Evolutionary conservation across 1,140 invertebrate genomes (phyloP), one percentile per base, ranked within the genome.

Genomic region (Drosophila kurseongensis): DNA sequence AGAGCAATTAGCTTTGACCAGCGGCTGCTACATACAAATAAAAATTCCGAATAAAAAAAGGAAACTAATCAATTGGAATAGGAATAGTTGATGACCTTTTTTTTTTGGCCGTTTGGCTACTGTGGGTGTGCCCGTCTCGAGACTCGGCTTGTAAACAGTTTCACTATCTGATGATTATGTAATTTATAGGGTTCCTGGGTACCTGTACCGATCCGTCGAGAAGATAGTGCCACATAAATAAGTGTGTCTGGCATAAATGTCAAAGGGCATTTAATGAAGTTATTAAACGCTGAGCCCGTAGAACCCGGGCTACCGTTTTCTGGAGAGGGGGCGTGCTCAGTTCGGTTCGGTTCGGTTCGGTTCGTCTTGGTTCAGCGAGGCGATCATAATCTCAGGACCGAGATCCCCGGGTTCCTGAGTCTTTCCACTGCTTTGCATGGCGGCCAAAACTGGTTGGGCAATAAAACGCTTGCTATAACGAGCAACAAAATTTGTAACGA

Each of bases 391-490:
- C 82, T 88, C 68, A 23, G 63, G 59, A 29, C 40, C 13, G 29
- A n/a, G 35, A 45, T 38, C 29, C 38, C 38, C 18, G 29, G 14
- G 18, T 10, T 41, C 38, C 41, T 35, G 50, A 18, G 12, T 61
- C 8, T 51, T 51, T 55, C 42, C 42, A 41, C 74, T 78, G 75
- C 67, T 78, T 80, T 81, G 78, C 78, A 80, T 80, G 66, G 60
- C 51, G 42, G 32, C 68, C 36, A 63, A 79, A 90, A 85, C 82
- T 85, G 82, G 82, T 85, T 85, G 75, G 68, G 86, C 85, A 89
- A 89, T 89, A 89, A 89, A 89, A 89, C 85, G 85, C 85, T 86
- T 89, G 83, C 83, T 90, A 90, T 90, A 89, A 89, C 85, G 85
- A 89, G 85, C 78, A 89, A 89, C 85, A 90, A 89, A 89, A 89